A percentile compares a stretch with the other conserved stretches of the same genome.
Conservation (phyloP, 1,140 invertebrate genomes). For the Littorina saxatilis region DNA sequence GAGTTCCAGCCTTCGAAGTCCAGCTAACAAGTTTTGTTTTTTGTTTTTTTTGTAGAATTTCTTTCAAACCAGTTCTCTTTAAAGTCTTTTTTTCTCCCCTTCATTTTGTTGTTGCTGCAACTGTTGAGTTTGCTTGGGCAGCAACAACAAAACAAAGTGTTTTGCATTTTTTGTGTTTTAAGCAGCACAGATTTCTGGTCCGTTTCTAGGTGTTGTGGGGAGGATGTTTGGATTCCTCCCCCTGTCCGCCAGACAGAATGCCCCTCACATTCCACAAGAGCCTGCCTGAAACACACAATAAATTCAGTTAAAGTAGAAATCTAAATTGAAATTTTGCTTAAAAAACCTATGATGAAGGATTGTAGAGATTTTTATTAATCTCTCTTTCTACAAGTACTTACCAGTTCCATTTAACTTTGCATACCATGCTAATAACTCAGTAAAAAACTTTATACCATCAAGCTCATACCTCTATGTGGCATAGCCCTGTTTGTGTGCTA, state of each 20-base stretch:
- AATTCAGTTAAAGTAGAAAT: too few relatives aligned
- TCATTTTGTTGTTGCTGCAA: neutral
- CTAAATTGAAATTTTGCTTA: too few relatives aligned
- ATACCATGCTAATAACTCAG: too few relatives aligned
- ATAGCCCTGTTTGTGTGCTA: too few relatives aligned
- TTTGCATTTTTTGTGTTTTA: neutral
- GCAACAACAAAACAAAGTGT: neutral
- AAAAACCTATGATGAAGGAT: too few relatives aligned
- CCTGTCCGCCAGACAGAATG: neutral
- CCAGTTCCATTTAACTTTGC: too few relatives aligned
- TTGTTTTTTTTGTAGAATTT: neutral
- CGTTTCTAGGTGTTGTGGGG: neutral
- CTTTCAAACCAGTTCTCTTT: neutral
- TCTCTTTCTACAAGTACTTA: too few relatives aligned
- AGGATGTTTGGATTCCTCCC: constrained; percentile 14
- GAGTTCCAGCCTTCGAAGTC: too few relatives aligned
- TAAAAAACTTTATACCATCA: too few relatives aligned
- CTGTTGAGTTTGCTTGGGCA: neutral
- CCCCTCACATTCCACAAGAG: constrained; percentile 14
- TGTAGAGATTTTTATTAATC: too few relatives aligned
- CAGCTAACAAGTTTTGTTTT: too few relatives aligned
- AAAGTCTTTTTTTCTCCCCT: neutral
- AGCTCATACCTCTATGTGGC: too few relatives aligned
- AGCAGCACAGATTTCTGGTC: constrained; percentile 25
- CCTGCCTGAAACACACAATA: constrained; percentile 11